Evolutionary conservation across 2,797 vertebrate species (phyloP), one percentile per base, ranked within the genome.

Genomic region (Lagocephalus sceleratus): DNA sequence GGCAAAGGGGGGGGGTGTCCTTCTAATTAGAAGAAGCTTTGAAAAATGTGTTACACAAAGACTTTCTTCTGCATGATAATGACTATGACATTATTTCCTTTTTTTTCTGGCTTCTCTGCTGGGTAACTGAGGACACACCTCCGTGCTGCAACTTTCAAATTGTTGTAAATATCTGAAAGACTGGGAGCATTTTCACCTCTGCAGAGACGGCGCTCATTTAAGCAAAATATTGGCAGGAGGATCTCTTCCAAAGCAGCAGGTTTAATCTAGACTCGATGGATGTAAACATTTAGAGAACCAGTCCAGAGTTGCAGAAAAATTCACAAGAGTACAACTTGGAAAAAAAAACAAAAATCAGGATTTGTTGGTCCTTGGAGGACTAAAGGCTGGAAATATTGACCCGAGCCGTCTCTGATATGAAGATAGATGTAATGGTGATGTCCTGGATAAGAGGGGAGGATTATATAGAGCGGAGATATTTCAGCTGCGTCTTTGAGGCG

Each of bases 401-500:
- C 80, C 67, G 73, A 73, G 79, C 78, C 70, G 69, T 77, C 63
- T 73, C 64, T 53, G 51, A 15, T 66, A 82, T 76, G 69, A 77
- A 76, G 82, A 86, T 66, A 63, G 75, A 83, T 83, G 81, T 60
- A 53, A 65, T 65, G 80, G 66, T 70, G 73, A 59, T 69, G 67
- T 64, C 52, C 61, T 62, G 55, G 49, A 80, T 71, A 71, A 79
- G 73, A 54, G 57, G 59, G 63, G 46, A 67, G 77, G 81, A 85
- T 84, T 83, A 82, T 78, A 60, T 68, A 64, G 68, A 58, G 72
- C 64, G 63, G 64, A 71, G 62, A 72, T 79, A 82, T 84, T 83
- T 82, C 67, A 81, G 68, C 75, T 67, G 71, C 81, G 79, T 84
- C 79, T 78, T 80, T 73, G 73, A 85, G 82, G 85, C 82, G 76